Percentiles rank a stretch among this genome's conserved stretches.
Evolutionary conservation across 2,797 vertebrate species (phyloP).

Genomic region (Siniperca undulata): DNA sequence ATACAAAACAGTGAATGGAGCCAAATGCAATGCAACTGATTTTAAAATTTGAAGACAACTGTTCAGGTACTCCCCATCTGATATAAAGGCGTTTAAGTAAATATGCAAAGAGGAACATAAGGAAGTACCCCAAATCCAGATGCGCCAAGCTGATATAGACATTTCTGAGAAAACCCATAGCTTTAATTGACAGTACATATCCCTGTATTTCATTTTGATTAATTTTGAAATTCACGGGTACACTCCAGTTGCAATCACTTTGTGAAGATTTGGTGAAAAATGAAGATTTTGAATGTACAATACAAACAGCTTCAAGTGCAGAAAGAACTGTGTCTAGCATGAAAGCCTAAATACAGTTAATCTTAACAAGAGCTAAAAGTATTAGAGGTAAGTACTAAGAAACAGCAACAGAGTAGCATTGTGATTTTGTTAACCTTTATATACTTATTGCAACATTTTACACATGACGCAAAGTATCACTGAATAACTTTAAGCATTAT

Average conservation of each 20-base stretch:
- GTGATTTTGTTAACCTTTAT: not conserved
- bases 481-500: not conserved
- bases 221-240: not conserved
- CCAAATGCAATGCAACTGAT: slow-evolving; percentile 1
- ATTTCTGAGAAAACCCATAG: slow-evolving; percentile 14
- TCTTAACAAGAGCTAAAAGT: not conserved
- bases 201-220: not conserved
- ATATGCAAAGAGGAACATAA: slow-evolving; percentile 25
- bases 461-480: not conserved
- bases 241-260: not conserved
- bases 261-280: not conserved
- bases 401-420: not conserved
- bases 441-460: not conserved
- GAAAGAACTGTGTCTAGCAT: not conserved
- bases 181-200: slow-evolving; percentile 16
- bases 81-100: slow-evolving; percentile 3
- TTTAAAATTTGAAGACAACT: slow-evolving; percentile 10
- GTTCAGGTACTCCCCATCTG: slow-evolving; percentile 8
- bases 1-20: slow-evolving; percentile 3
- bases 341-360: not conserved
- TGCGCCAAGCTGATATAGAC: not conserved
- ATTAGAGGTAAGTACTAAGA: not conserved
- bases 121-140: not conserved
- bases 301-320: not conserved
- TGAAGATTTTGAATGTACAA: not conserved